Percentiles rank a stretch among this genome's conserved stretches.
These are phyloP conservation scores for Rhipidura dahli DNA, from an alignment of 2,113 vertebrate species.

Conservation along the genomic window DNA sequence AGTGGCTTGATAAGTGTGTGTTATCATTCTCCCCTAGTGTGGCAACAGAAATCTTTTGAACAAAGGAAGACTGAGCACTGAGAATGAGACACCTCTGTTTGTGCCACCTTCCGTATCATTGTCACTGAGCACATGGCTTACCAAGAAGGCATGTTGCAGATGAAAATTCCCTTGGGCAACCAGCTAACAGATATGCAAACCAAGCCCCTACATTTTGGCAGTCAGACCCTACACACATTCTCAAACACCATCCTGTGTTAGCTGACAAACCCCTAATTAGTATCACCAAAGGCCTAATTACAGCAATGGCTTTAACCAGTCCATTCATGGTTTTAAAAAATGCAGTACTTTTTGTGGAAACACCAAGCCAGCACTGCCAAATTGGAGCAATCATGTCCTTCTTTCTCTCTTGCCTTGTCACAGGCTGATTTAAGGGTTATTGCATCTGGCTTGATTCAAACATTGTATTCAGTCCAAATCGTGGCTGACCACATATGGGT, in stretches of 20 bases:
- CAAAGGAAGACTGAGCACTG: neutral
- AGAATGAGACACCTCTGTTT: neutral
- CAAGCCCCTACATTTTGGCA: neutral
- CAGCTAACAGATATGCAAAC: neutral
- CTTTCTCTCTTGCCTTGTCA: neutral
- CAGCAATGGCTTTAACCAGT: neutral
- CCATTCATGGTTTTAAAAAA: neutral
- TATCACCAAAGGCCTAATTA: neutral
- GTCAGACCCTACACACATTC: neutral
- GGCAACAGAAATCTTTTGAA: neutral
- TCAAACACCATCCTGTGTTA: neutral
- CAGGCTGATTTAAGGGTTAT: neutral
- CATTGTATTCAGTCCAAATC: neutral
- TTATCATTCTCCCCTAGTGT: neutral
- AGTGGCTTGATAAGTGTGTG: neutral
- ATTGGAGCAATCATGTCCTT: neutral
- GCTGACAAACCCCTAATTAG: neutral
- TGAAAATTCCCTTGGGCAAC: neutral
- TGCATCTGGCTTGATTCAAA: conserved; percentile 27
- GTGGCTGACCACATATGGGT: neutral
- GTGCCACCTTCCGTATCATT: neutral
- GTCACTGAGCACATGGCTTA: neutral
- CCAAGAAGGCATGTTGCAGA: neutral
- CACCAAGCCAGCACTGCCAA: neutral
- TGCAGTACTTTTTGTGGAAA: neutral